phyloP scores from a whole-genome alignment of 2,113 vertebrate species.

The Pleuronectes platessa region DNA sequence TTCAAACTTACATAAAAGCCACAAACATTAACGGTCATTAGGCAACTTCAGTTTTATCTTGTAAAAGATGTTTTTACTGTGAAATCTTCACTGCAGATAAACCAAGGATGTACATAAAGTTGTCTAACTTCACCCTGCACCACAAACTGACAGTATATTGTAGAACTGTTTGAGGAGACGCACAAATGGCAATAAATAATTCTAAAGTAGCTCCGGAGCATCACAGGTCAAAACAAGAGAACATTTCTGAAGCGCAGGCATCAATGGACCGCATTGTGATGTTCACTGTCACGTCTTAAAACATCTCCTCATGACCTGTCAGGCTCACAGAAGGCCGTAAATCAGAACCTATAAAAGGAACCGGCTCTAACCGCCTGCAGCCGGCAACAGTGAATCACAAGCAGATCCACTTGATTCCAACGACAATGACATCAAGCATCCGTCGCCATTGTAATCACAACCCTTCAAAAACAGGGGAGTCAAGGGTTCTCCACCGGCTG shows the following conservation, averaged over 20 bases:
- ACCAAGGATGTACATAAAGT: too few relatives aligned
- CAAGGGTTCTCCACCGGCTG: constrained; percentile 66
- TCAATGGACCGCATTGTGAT: not conserved
- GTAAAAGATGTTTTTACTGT: too few relatives aligned
- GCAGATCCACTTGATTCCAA: constrained; percentile 68
- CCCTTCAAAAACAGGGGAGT: constrained; percentile 45
- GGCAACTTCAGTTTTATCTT: too few relatives aligned
- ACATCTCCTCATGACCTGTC: not conserved
- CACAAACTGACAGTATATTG: too few relatives aligned
- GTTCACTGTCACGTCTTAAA: not conserved
- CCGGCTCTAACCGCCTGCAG: not conserved
- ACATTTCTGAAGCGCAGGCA: not conserved
- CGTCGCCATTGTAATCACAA: constrained; percentile 59
- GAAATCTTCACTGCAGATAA: too few relatives aligned
- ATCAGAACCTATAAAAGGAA: constrained; percentile 11
- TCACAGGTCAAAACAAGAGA: too few relatives aligned
- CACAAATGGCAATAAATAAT: too few relatives aligned
- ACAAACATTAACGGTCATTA: too few relatives aligned
- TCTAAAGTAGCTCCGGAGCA: too few relatives aligned
- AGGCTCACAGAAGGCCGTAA: constrained; percentile 9
- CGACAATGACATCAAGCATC: constrained; percentile 59
- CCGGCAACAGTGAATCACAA: constrained; percentile 35
- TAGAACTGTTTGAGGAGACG: too few relatives aligned
- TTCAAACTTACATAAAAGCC: too few relatives aligned
- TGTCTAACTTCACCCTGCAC: too few relatives aligned